These are phyloP conservation scores for Scopus umbretta DNA, from an alignment of 2,113 vertebrate species.

Conservation along the genomic window DNA sequence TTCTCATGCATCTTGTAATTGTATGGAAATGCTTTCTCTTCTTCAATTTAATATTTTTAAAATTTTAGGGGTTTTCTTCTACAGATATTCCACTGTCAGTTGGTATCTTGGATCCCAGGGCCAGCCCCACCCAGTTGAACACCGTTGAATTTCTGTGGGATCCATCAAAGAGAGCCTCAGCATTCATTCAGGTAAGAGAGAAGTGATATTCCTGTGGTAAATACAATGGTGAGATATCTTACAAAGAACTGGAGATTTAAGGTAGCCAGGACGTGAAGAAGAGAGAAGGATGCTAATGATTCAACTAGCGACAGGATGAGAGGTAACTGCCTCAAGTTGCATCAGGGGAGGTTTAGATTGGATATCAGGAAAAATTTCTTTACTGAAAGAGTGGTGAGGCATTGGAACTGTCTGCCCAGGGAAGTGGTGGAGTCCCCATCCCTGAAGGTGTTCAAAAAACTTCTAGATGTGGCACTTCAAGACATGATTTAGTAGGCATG, in stretches of 20 bases:
- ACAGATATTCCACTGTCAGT: slow-evolving; percentile 91
- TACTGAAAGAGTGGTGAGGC: no score
- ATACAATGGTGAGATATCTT: background rate
- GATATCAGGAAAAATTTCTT: no score
- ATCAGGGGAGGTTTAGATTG: no score
- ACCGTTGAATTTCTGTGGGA: slow-evolving; percentile 95
- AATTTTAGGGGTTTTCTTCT: slow-evolving; percentile 73
- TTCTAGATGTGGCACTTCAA: no score
- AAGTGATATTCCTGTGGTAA: background rate
- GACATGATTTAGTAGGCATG: no score
- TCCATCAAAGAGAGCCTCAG: slow-evolving; percentile 84
- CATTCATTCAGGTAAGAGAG: slow-evolving; percentile 87
- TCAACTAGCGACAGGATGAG: no score
- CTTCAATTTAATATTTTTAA: slow-evolving; percentile 73
- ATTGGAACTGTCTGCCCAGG: no score
- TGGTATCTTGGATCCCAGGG: slow-evolving; percentile 87
- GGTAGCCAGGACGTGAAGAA: background rate
- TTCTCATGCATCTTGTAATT: slow-evolving; percentile 25
- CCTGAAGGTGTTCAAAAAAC: no score
- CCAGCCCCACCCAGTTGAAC: slow-evolving; percentile 88
- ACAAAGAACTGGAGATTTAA: background rate
- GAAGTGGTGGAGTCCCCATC: no score
- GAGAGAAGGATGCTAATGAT: background rate
- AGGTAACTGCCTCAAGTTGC: no score
- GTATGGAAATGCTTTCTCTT: slow-evolving; percentile 39